Evolutionary conservation across 2,888 invertebrate species (phyloP).

Genomic region (Nebria salina): DNA sequence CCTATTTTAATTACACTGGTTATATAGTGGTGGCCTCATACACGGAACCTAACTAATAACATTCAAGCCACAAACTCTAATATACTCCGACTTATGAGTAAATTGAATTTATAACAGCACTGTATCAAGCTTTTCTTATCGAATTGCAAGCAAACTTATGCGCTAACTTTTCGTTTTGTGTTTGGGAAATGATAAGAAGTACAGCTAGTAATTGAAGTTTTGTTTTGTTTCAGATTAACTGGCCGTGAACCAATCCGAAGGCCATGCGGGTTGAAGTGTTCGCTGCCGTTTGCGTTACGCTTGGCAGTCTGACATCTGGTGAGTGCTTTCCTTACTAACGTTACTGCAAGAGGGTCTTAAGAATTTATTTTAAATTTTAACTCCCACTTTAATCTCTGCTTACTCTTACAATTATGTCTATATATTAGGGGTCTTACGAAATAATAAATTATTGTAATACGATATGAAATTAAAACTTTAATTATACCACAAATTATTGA

Average conservation of each 20-base stretch:
- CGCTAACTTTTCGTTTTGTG: background rate
- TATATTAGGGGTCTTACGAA: background rate
- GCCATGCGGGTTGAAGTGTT: constrained; percentile 21
- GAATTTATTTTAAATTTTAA: background rate
- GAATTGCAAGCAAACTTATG: background rate
- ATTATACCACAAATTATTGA: too few species aligned
- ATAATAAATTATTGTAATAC: background rate
- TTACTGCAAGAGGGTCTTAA: background rate
- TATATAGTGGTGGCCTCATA: background rate
- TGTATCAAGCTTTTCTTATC: background rate
- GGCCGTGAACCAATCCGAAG: constrained; percentile 19
- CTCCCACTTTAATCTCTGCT: background rate
- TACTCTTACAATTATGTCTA: background rate
- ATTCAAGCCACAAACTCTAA: background rate
- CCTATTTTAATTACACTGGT: background rate
- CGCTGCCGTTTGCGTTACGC: constrained; percentile 19
- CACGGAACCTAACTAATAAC: background rate
- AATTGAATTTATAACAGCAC: background rate
- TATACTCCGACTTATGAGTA: background rate
- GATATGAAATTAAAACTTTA: background rate
- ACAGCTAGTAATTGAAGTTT: constrained; percentile 10
- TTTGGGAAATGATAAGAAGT: background rate
- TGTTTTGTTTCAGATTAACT: constrained; percentile 22
- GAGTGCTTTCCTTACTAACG: constrained; percentile 8
- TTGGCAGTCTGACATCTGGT: constrained; percentile 25